Percentiles rank a stretch among this genome's conserved stretches.
These are phyloP conservation scores for Heliocidaris erythrogramma DNA, from an alignment of 35 echinoderm and acorn worm species.

Conservation along the genomic window DNA sequence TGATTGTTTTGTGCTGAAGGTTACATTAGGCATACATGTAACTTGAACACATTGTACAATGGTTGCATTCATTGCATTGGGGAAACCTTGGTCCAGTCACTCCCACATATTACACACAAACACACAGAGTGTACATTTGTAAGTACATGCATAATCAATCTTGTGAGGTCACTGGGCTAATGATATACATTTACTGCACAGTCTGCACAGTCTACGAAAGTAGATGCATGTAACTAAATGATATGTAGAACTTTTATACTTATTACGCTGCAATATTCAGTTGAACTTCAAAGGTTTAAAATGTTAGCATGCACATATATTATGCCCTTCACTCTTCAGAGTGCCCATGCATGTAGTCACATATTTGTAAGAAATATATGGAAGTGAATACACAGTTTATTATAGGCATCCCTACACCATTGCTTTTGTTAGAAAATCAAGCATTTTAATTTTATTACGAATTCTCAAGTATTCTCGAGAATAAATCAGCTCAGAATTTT, in stretches of 20 bases:
- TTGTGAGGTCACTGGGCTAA: neutral
- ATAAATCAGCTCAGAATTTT: too few species aligned
- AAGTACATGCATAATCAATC: neutral
- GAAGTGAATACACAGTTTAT: too few species aligned
- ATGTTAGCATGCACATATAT: neutral
- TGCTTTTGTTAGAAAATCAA: too few species aligned
- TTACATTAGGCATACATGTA: neutral
- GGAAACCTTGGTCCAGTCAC: neutral
- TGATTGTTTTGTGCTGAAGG: neutral
- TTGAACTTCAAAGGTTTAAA: neutral
- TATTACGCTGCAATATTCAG: neutral
- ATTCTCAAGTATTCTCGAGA: too few species aligned
- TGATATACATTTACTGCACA: neutral
- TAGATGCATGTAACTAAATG: too few species aligned
- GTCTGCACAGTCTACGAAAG: too few species aligned
- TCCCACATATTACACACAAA: neutral
- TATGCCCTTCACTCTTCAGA: too few species aligned
- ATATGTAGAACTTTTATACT: neutral
- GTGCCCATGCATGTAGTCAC: too few species aligned
- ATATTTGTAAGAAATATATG: too few species aligned
- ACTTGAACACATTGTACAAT: neutral
- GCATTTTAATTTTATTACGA: too few species aligned
- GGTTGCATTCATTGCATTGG: neutral
- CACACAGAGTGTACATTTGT: neutral
- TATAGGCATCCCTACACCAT: too few species aligned